Conservation (phyloP, 1,140 invertebrate genomes). For the Aphelinus atriplicis region DNA sequence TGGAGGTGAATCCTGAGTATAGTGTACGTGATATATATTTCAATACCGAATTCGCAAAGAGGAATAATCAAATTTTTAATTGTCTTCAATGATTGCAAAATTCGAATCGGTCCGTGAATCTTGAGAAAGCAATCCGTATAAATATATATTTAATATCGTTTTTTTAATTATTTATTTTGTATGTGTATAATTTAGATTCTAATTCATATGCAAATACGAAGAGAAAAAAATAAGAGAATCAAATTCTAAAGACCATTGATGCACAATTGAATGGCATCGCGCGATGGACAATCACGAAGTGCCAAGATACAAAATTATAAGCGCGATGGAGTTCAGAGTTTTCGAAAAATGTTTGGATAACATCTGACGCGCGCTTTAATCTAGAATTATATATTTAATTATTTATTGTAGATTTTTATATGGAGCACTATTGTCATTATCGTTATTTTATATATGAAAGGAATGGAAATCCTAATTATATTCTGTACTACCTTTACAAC, state of each 20-base stretch:
- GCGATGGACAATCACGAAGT: slow-evolving; percentile 50
- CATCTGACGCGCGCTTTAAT: not conserved
- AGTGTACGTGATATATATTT: no score
- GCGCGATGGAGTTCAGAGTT: not conserved
- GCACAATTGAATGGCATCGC: slow-evolving; percentile 14
- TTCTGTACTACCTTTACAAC: slow-evolving; percentile 34
- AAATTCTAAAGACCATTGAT: slow-evolving; percentile 16
- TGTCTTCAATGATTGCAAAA: no score
- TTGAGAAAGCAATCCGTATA: not conserved
- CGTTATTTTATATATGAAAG: slow-evolving; percentile 34
- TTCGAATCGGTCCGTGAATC: no score
- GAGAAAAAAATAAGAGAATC: not conserved
- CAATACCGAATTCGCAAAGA: no score
- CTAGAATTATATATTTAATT: slow-evolving; percentile 23
- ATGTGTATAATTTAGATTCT: slow-evolving; percentile 9
- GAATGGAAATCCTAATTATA: slow-evolving; percentile 34
- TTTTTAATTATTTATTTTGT: slow-evolving; percentile 17
- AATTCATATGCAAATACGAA: slow-evolving; percentile 14
- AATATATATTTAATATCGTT: not conserved
- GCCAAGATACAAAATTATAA: slow-evolving; percentile 46
- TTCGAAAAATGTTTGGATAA: not conserved
- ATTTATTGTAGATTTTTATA: slow-evolving; percentile 41
- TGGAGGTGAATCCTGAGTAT: no score
- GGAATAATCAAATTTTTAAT: no score
- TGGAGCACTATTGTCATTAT: slow-evolving; percentile 40